phyloP scores from a whole-genome alignment of 2,797 vertebrate genomes.

The Ambastaia sidthimunki region DNA sequence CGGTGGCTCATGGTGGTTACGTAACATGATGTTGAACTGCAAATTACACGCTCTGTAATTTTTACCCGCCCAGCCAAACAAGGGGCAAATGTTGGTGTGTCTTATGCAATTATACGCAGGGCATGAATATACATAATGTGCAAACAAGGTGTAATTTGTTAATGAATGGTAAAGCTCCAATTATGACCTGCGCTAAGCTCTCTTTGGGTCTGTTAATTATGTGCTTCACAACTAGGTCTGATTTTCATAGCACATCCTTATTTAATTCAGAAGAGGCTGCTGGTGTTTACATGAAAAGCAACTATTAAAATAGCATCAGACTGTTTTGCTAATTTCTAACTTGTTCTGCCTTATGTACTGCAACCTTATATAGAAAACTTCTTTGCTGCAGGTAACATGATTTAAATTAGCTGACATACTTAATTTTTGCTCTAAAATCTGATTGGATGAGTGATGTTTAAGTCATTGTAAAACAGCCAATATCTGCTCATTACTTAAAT shows the following conservation, averaged over 20 bases:
- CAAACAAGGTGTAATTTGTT: constrained; percentile 44
- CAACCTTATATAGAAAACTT: neutral
- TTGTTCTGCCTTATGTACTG: neutral
- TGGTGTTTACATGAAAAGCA: neutral
- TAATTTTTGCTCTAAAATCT: neutral
- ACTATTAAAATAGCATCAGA: neutral
- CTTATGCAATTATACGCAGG: constrained; percentile 22
- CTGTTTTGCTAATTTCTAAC: neutral
- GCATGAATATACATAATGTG: constrained; percentile 13
- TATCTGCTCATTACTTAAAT: no score
- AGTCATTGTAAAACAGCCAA: neutral
- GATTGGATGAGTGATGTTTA: neutral
- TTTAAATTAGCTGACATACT: no score
- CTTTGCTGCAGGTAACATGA: neutral
- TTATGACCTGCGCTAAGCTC: constrained; percentile 36
- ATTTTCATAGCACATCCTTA: constrained; percentile 36
- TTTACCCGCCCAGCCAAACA: constrained; percentile 38
- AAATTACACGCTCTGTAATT: constrained; percentile 43
- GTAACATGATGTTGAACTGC: constrained; percentile 35
- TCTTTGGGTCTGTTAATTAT: constrained; percentile 40
- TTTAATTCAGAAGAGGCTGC: neutral
- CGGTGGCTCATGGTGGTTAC: constrained; percentile 17
- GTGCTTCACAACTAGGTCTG: constrained; percentile 27
- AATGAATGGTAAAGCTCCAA: constrained; percentile 29
- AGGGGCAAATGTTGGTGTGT: constrained; percentile 28